Percentiles rank a stretch among this genome's conserved stretches.
These are phyloP conservation scores for Microtus montanus DNA, from an alignment of 2,113 vertebrate genomes.

Conservation along the genomic window DNA sequence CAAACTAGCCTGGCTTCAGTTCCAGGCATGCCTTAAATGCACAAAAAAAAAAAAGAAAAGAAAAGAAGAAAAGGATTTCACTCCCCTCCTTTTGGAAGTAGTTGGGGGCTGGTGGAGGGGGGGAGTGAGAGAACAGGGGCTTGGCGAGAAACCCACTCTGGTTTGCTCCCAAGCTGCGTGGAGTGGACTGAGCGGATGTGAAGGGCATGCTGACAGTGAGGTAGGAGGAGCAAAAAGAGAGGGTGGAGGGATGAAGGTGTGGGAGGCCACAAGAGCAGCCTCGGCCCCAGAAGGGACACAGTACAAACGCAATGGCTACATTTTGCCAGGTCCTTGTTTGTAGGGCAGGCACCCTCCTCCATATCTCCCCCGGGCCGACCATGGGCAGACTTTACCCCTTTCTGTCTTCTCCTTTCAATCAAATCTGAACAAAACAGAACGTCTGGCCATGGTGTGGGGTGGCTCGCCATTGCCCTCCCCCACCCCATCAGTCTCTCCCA, in stretches of 20 bases:
- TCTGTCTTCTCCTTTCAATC: not conserved
- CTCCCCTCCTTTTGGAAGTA: not conserved
- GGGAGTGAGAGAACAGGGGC: not conserved
- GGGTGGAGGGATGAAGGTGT: too few species aligned
- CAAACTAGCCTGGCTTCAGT: not conserved
- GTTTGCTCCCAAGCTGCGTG: not conserved
- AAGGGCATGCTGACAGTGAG: not conserved
- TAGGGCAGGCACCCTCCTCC: slow-evolving; percentile 30
- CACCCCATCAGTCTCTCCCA: not conserved
- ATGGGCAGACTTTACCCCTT: not conserved
- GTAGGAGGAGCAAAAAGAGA: slow-evolving; percentile 35
- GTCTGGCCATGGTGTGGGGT: not conserved
- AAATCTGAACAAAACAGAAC: not conserved
- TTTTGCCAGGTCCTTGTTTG: slow-evolving; percentile 25
- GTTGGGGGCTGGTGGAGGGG: not conserved
- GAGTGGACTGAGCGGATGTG: accelerated
- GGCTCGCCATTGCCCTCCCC: not conserved
- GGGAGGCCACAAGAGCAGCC: not conserved
- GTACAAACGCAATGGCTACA: not conserved
- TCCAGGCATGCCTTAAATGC: slow-evolving; percentile 27
- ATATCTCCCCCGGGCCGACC: not conserved
- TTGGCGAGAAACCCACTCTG: not conserved
- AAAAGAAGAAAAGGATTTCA: not conserved
- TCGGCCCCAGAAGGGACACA: not conserved
- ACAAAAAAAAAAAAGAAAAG: accelerated